Percentiles rank a stretch among this genome's conserved stretches.
These are phyloP conservation scores for Dromococcyx pavoninus DNA, from an alignment of 2,797 vertebrate species.

Conservation along the genomic window DNA sequence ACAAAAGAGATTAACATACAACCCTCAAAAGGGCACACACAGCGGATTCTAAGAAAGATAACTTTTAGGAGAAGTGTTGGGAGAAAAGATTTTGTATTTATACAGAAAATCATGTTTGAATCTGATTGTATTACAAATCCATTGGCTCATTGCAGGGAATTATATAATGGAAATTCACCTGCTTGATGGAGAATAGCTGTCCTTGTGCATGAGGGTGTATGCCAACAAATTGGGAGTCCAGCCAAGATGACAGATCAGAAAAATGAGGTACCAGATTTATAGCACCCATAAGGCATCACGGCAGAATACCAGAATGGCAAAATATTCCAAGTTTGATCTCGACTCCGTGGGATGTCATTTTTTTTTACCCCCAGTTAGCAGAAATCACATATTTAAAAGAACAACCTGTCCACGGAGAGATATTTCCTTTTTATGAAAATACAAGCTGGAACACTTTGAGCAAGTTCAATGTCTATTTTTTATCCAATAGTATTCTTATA, in stretches of 20 bases:
- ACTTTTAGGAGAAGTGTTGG: neutral
- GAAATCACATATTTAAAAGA: neutral
- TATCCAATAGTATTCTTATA: neutral
- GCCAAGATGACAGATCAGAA: constrained; percentile 28
- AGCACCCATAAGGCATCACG: neutral
- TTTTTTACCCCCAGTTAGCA: neutral
- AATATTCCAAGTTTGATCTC: neutral
- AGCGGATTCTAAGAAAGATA: neutral
- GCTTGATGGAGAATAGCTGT: neutral
- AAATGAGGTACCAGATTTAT: constrained; percentile 3
- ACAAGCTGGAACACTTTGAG: neutral
- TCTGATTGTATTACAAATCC: neutral
- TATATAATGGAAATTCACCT: neutral
- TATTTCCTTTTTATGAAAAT: neutral
- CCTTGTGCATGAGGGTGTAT: neutral
- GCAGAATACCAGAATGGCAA: neutral
- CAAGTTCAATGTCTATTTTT: neutral
- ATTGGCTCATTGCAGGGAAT: neutral
- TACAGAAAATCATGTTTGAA: neutral
- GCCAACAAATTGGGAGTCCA: neutral
- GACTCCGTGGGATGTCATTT: neutral
- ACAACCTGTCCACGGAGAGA: neutral
- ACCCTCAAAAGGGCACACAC: neutral
- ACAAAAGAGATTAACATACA: neutral
- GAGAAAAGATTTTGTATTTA: neutral